Evolutionary conservation across 2,888 invertebrate genomes (phyloP).

Genomic region (Tetragonisca angustula): DNA sequence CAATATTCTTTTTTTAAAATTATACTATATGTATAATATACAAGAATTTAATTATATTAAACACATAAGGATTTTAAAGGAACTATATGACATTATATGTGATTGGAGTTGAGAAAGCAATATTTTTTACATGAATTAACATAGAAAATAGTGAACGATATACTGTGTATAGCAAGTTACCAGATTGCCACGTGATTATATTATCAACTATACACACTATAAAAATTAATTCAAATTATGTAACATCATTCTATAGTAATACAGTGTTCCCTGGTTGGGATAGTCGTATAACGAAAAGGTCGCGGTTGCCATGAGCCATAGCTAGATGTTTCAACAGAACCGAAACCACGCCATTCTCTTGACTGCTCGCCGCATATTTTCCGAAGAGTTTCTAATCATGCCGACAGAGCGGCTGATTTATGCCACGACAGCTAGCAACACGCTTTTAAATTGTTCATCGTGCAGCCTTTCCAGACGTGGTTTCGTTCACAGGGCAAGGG

Average conservation of each 20-base stretch:
- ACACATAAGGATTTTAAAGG: too few relatives aligned
- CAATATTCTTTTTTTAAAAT: background rate
- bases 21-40: too few relatives aligned
- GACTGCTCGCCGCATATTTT: conserved; percentile 16
- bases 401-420: conserved; percentile 47
- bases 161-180: background rate
- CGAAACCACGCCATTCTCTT: conserved; percentile 3
- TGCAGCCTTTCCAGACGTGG: conserved; percentile 17
- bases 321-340: conserved; percentile 34
- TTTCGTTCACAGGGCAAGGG: conserved; percentile 33
- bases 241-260: background rate
- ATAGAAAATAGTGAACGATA: background rate
- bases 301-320: conserved; percentile 16
- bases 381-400: conserved; percentile 48
- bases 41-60: too few relatives aligned
- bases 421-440: conserved; percentile 17
- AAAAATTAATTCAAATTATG: conserved; percentile 13
- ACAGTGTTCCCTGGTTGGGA: background rate
- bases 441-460: conserved; percentile 30
- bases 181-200: background rate
- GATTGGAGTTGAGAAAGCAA: too few relatives aligned
- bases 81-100: too few relatives aligned
- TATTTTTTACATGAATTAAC: too few relatives aligned
- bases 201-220: background rate
- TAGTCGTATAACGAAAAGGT: conserved; percentile 15